phyloP scores from a whole-genome alignment of 2,888 invertebrate species.

The Phengaris arion region DNA sequence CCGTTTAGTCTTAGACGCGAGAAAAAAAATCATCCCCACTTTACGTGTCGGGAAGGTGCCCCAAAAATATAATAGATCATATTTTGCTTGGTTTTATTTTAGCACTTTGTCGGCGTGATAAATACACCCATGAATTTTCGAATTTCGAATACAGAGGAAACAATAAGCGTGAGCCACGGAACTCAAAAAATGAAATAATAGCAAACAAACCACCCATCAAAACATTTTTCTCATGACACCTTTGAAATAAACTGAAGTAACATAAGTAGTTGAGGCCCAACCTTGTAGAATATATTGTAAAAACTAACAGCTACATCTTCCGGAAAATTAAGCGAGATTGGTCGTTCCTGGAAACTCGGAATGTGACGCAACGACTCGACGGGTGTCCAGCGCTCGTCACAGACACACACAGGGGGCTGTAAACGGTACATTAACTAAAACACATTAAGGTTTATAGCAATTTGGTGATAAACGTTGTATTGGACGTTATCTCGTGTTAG shows the following conservation, averaged over 20 bases:
- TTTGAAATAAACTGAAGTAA: neutral
- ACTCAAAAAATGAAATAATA: no score
- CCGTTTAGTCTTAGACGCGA: no score
- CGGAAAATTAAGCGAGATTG: neutral
- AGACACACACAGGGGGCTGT: constrained; percentile 34
- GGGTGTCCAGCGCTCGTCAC: constrained; percentile 16
- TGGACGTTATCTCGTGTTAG: constrained; percentile 50
- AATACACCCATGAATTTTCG: no score
- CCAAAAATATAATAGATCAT: no score
- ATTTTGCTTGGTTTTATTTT: no score
- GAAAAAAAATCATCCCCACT: no score
- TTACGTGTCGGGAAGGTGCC: no score
- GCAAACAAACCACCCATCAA: no score
- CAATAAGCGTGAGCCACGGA: no score
- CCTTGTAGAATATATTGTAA: neutral
- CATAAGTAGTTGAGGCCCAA: neutral
- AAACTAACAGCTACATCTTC: neutral
- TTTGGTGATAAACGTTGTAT: constrained; percentile 51
- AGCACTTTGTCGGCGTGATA: no score
- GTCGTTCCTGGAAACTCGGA: neutral
- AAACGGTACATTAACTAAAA: constrained; percentile 40
- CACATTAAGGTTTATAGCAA: constrained; percentile 49
- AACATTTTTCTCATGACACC: no score
- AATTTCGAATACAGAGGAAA: no score
- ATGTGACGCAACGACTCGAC: constrained; percentile 6